Conservation (phyloP, 2,888 invertebrate species). For the Himalopsyche tibetana region DNA sequence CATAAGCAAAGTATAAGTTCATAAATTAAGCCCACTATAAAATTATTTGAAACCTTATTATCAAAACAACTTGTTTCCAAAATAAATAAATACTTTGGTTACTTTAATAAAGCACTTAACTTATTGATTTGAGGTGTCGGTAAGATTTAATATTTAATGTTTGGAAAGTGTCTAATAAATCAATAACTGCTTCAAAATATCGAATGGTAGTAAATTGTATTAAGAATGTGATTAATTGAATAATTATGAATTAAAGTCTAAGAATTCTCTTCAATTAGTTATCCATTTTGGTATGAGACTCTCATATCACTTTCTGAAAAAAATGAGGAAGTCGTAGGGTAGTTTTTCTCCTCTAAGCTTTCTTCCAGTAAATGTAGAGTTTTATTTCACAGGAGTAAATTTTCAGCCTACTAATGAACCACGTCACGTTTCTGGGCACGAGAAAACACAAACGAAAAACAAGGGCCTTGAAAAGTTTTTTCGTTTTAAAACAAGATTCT, state of each 20-base stretch:
- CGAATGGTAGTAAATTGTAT: too few species aligned
- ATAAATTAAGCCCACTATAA: too few species aligned
- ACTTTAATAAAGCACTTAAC: too few species aligned
- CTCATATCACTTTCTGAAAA: conserved; percentile 5
- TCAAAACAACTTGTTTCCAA: too few species aligned
- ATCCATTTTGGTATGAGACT: neutral
- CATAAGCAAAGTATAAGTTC: too few species aligned
- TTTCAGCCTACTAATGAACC: conserved; percentile 58
- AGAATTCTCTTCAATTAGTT: neutral
- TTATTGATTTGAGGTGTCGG: too few species aligned
- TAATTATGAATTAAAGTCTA: neutral
- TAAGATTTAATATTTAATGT: too few species aligned
- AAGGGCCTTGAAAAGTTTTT: conserved; percentile 24
- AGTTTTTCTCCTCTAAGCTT: neutral
- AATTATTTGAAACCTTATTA: too few species aligned
- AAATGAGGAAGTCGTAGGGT: neutral
- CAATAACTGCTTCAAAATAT: too few species aligned
- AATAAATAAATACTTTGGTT: too few species aligned
- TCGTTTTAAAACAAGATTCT: conserved; percentile 26
- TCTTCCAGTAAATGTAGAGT: neutral
- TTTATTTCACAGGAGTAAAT: conserved; percentile 44
- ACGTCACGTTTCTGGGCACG: conserved; percentile 50
- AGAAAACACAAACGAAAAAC: conserved; percentile 24
- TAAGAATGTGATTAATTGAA: too few species aligned
- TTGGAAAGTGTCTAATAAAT: too few species aligned